Conservation (phyloP, 2,113 vertebrate species). For the Gambusia affinis region DNA sequence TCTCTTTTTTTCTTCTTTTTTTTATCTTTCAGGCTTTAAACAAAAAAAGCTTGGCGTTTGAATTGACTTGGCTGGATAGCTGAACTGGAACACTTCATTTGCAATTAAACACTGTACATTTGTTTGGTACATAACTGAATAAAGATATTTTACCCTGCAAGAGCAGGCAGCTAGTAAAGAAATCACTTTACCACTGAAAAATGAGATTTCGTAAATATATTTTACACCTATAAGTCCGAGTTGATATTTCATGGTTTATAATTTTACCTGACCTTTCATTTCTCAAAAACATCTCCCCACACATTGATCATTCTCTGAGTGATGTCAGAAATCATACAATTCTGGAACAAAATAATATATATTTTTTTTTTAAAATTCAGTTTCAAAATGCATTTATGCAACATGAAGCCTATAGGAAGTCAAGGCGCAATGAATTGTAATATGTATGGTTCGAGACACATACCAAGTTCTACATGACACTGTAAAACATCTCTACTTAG, state of each 20-base stretch:
- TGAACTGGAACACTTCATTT: conserved; percentile 55
- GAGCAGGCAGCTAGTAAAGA: conserved; percentile 61
- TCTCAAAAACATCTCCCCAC: conserved; percentile 25
- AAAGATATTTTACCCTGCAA: conserved; percentile 58
- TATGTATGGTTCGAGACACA: conserved; percentile 53
- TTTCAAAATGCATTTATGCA: conserved; percentile 44
- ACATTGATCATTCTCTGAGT: conserved; percentile 59
- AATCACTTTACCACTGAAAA: conserved; percentile 49
- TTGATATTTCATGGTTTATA: conserved; percentile 14
- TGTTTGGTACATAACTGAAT: conserved; percentile 61
- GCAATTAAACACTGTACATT: conserved; percentile 73
- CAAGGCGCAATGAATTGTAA: conserved; percentile 39
- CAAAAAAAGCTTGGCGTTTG: conserved; percentile 43
- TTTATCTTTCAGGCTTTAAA: conserved; percentile 51
- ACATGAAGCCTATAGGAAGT: conserved; percentile 59
- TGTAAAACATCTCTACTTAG: conserved; percentile 73
- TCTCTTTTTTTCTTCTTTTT: conserved; percentile 37
- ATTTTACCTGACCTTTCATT: conserved; percentile 8
- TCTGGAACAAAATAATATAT: conserved; percentile 17
- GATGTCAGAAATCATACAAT: conserved; percentile 55
- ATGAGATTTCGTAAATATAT: conserved; percentile 33
- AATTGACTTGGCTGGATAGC: conserved; percentile 39
- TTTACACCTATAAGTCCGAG: conserved; percentile 12
- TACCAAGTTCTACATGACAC: conserved; percentile 67
- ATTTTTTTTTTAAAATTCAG: conserved; percentile 27